Percentiles rank a stretch among this genome's conserved stretches.
These are phyloP conservation scores for Apeltes quadracus DNA, from an alignment of 2,113 vertebrate species.

Conservation along the genomic window DNA sequence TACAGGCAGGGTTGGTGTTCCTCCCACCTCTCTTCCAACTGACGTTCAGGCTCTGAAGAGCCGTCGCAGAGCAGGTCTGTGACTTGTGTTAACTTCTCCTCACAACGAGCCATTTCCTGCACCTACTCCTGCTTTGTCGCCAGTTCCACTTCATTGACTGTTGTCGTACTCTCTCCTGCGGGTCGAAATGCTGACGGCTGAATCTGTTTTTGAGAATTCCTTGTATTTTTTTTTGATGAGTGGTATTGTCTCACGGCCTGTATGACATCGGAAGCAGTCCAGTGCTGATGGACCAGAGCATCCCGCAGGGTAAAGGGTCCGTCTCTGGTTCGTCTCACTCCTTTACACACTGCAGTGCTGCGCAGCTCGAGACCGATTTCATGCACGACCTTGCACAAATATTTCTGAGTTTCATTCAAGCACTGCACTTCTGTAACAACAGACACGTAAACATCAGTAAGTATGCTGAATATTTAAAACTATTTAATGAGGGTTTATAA, in stretches of 20 bases:
- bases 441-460: neutral
- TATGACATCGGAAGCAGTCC: slow-evolving; percentile 82
- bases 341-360: slow-evolving; percentile 86
- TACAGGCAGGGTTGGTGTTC: neutral
- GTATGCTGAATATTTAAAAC: neutral
- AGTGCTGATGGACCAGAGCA: slow-evolving; percentile 83
- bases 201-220: neutral
- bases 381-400: slow-evolving; percentile 88
- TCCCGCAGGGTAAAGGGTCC: slow-evolving; percentile 86
- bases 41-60: neutral
- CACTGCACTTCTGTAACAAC: slow-evolving; percentile 87
- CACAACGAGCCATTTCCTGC: neutral
- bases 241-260: slow-evolving; percentile 71
- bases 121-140: neutral
- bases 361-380: slow-evolving; percentile 93
- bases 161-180: neutral
- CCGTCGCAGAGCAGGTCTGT: neutral
- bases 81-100: neutral
- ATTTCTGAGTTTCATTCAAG: slow-evolving; percentile 91
- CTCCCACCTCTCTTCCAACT: neutral
- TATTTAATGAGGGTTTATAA: neutral
- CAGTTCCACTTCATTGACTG: slow-evolving; percentile 7
- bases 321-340: slow-evolving; percentile 86
- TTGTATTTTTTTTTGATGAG: slow-evolving; percentile 40
- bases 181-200: neutral